Evolutionary conservation across 2,797 vertebrate genomes (phyloP).

Genomic region (Picus viridis): DNA sequence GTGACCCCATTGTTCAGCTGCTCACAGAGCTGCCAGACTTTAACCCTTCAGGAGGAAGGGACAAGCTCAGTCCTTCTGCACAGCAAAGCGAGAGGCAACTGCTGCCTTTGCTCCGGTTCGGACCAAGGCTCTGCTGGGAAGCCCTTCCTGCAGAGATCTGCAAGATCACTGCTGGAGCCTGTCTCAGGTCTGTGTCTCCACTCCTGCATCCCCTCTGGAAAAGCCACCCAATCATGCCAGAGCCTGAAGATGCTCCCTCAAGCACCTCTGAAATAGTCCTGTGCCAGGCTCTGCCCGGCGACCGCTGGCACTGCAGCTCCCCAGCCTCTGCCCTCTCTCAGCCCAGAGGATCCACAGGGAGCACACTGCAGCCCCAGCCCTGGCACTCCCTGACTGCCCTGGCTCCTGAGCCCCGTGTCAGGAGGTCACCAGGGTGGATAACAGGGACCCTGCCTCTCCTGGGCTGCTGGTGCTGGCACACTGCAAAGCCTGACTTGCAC

Average conservation of each 20-base stretch:
- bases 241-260: neutral
- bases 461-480: neutral
- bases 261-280: fast-evolving
- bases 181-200: neutral
- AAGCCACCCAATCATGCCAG: neutral
- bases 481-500: fast-evolving
- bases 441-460: neutral
- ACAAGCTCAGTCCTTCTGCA: neutral
- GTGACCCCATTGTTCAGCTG: constrained; percentile 55
- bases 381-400: neutral
- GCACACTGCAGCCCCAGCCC: neutral
- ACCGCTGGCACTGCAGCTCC: fast-evolving
- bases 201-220: fast-evolving
- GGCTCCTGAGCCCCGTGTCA: fast-evolving
- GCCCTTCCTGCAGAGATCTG: neutral
- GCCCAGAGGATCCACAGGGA: neutral
- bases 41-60: constrained; percentile 34
- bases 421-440: fast-evolving
- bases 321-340: fast-evolving
- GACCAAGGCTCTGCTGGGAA: neutral
- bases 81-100: neutral
- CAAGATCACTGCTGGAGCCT: neutral
- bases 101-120: neutral
- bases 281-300: neutral
- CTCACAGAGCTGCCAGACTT: constrained; percentile 27